phyloP scores from a whole-genome alignment of 2,113 vertebrate genomes.

The Poeciliopsis occidentalis region DNA sequence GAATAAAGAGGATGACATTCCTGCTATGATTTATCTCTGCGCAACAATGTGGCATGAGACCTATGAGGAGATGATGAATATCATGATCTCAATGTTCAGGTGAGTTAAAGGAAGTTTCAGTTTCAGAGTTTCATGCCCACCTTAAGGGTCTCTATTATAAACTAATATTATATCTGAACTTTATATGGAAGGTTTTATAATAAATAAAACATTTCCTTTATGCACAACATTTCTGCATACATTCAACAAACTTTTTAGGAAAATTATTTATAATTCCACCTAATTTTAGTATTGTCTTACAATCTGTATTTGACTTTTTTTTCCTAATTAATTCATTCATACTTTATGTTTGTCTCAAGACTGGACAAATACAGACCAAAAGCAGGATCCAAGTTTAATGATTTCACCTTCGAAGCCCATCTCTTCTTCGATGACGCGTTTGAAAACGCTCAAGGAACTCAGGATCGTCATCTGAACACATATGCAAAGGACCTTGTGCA shows the following conservation, averaged over 20 bases:
- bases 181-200: background rate
- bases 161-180: background rate
- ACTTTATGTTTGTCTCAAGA: slow-evolving; percentile 31
- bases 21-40: slow-evolving; percentile 67
- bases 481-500: slow-evolving; percentile 56
- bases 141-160: background rate
- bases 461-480: slow-evolving; percentile 52
- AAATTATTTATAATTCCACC: background rate
- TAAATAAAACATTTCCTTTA: background rate
- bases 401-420: slow-evolving; percentile 68
- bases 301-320: background rate
- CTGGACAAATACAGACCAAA: slow-evolving; percentile 75
- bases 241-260: background rate
- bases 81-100: slow-evolving; percentile 80
- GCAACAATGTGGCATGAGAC: slow-evolving; percentile 84
- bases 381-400: accelerated
- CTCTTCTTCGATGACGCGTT: slow-evolving; percentile 75
- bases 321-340: background rate
- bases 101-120: slow-evolving; percentile 27
- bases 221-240: background rate
- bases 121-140: background rate
- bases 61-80: slow-evolving; percentile 77
- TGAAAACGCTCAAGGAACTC: slow-evolving; percentile 7
- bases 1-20: accelerated
- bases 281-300: background rate